Percentiles rank a stretch among this genome's conserved stretches.
These are phyloP conservation scores for Cassiopea xamachana DNA, from an alignment of 30 jellyfish, hydroid and myxozoan species.

Conservation along the genomic window DNA sequence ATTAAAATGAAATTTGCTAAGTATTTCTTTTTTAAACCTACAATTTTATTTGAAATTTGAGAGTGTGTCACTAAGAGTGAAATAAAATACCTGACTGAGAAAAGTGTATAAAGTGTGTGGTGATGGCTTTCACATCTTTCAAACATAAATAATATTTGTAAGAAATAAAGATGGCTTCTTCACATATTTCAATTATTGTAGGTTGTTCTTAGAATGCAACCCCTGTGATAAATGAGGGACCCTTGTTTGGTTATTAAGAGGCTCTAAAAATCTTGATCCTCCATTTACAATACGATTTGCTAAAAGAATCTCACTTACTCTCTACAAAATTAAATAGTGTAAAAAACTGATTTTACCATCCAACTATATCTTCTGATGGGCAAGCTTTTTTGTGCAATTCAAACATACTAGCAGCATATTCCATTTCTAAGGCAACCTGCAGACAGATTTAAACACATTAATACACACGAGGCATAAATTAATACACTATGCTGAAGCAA, in stretches of 20 bases:
- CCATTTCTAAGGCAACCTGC: conserved; percentile 95
- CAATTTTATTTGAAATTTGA: not conserved
- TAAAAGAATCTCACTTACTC: too few species aligned
- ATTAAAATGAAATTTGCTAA: not conserved
- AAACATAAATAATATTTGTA: not conserved
- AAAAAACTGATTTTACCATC: conserved; percentile 70
- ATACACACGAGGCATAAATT: too few species aligned
- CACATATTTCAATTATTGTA: not conserved
- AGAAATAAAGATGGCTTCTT: not conserved
- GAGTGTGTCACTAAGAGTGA: not conserved
- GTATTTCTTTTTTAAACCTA: not conserved
- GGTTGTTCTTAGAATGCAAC: not conserved
- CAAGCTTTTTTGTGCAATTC: conserved; percentile 87
- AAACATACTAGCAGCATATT: conserved; percentile 92
- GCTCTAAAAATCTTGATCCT: too few species aligned
- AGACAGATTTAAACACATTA: not conserved
- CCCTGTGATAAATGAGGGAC: not conserved
- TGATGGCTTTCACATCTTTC: not conserved
- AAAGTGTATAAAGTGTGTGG: not conserved
- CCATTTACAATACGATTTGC: too few species aligned
- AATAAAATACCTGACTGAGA: not conserved
- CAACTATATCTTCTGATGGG: conserved; percentile 91
- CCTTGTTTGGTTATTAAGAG: too few species aligned
- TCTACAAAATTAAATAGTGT: not conserved
- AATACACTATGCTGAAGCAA: too few species aligned